Base-by-base conservation (phyloP, 2,113 vertebrate genomes). In the Paedocypris sp. region DNA sequence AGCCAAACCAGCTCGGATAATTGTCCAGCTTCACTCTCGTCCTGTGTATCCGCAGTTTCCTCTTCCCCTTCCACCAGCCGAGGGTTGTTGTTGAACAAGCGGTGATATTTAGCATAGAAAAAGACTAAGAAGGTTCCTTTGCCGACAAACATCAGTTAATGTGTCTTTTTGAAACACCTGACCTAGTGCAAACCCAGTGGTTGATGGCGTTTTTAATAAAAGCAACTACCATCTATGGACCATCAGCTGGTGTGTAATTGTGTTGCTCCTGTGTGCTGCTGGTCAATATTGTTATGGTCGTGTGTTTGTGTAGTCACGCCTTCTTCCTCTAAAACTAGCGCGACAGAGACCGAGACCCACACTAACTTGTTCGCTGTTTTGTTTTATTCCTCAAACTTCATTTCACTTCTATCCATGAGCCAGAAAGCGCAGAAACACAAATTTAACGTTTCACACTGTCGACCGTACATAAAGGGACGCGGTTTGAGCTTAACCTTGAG, bases 211-310 rank as follows among this genome's bases (percentile, higher is more conserved):
- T n/a, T n/a, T n/a, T n/a, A n/a, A n/a, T n/a, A n/a, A n/a, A n/a
- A n/a, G n/a, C n/a, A n/a, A n/a, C n/a, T n/a, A n/a, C n/a, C n/a
- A n/a, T n/a, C n/a, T n/a, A n/a, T n/a, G n/a, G n/a, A n/a, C n/a
- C n/a, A n/a, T n/a, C n/a, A n/a, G n/a, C n/a, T n/a, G n/a, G n/a
- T 70, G 73, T 70, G 73, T 33, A 74, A 77, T 68, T 72, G 63
- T 70, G 51, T 65, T 79, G 77, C 71, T 77, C 77, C 80, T 78
- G 76, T 79, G 81, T 83, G 29, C 19, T 47, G 43, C 43, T 35
- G 15, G 16, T 11, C 20, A 51, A 5, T 56, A 80, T 82, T 82
- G 81, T 83, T 82, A 57, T 68, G 68, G 15, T 36, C 10, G 48
- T 38, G 29, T 28, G 6, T 36, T 12, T 4, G 11, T 2, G 7